A percentile compares a stretch with the other conserved stretches of the same genome.
Evolutionary conservation across 1,140 invertebrate genomes (phyloP).

Genomic region (Calycopis cecrops): DNA sequence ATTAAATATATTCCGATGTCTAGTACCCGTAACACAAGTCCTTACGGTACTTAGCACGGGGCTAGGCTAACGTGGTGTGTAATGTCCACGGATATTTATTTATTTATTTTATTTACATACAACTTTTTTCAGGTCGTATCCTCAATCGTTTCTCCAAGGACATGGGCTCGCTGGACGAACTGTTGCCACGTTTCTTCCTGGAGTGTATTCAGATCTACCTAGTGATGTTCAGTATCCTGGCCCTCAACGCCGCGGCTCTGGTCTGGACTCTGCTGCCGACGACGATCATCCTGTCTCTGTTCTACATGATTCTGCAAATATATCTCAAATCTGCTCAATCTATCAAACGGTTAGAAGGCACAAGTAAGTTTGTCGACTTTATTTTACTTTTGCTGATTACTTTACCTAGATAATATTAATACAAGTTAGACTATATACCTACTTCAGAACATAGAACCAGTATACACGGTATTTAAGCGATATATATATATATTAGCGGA

Average conservation of each 20-base stretch:
- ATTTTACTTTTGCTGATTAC: background rate
- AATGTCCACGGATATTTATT: no score
- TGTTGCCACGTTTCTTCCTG: slow-evolving; percentile 85
- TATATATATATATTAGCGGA: no score
- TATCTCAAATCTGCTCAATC: slow-evolving; percentile 90
- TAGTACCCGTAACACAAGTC: no score
- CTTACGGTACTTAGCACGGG: no score
- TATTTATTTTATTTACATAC: no score
- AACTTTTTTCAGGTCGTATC: slow-evolving; percentile 77
- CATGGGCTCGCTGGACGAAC: slow-evolving; percentile 88
- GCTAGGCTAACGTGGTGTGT: no score
- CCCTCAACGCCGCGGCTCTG: slow-evolving; percentile 85
- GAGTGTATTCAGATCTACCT: slow-evolving; percentile 85
- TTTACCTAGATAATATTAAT: no score
- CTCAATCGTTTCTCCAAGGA: slow-evolving; percentile 86
- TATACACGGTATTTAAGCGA: no score
- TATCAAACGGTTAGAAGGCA: slow-evolving; percentile 90
- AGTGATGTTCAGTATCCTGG: slow-evolving; percentile 76
- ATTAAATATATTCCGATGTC: no score
- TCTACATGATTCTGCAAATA: slow-evolving; percentile 83
- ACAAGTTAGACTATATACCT: no score
- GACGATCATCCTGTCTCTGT: slow-evolving; percentile 79
- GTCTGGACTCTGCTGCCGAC: slow-evolving; percentile 84
- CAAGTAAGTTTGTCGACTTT: slow-evolving; percentile 73
- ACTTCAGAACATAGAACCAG: no score